Percentiles rank a stretch among this genome's conserved stretches.
These are phyloP conservation scores for Caenorhabditis sinica DNA, from an alignment of 2,888 invertebrate species.

Conservation along the genomic window DNA sequence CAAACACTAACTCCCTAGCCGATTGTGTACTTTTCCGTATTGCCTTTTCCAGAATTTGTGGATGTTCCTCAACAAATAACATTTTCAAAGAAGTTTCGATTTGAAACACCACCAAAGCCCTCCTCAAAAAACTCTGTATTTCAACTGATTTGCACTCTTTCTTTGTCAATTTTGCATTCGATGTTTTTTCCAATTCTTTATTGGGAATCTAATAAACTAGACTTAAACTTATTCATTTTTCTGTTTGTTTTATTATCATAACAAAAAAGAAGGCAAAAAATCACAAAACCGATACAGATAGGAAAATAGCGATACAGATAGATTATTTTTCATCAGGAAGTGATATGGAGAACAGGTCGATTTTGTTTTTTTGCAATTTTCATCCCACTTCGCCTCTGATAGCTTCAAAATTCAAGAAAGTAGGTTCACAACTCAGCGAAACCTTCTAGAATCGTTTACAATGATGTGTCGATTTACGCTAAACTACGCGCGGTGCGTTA, in stretches of 20 bases:
- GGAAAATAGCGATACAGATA: no score
- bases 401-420: not conserved
- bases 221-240: not conserved
- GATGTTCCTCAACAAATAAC: not conserved
- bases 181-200: constrained; percentile 41
- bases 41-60: not conserved
- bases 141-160: constrained; percentile 48
- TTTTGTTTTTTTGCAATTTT: no score
- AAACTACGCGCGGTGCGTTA: constrained; percentile 16
- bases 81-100: not conserved
- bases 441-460: constrained; percentile 6
- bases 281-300: no score
- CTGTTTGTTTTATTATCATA: no score
- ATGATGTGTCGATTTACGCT: constrained; percentile 6
- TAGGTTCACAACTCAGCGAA: not conserved
- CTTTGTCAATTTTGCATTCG: constrained; percentile 22
- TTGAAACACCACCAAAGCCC: not conserved
- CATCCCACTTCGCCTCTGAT: no score
- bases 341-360: no score
- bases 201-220: constrained; percentile 31
- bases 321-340: no score
- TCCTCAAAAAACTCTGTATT: constrained; percentile 49
- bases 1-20: no score
- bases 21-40: not conserved
- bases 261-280: not conserved